Evolutionary conservation across 30 jellyfish, hydroid and myxozoan genomes (phyloP), one percentile per base, ranked within the genome.

Genomic region (Aurelia sp.): DNA sequence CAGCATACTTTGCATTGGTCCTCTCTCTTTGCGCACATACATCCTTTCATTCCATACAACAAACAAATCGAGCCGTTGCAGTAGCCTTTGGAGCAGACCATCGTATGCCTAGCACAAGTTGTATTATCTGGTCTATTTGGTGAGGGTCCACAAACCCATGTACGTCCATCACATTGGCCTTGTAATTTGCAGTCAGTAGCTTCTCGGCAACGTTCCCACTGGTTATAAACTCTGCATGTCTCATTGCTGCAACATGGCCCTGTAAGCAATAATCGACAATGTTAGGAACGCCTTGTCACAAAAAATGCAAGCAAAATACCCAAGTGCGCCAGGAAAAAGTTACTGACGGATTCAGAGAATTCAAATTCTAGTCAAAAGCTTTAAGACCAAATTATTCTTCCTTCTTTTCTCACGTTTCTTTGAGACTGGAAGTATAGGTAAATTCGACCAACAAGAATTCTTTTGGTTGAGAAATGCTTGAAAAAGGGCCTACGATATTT

Each of bases 221-320:
- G 79, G 12, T 76, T 92, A 37, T 85, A 79, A 13, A 82, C 81
- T 22, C 96, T 79, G 82, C 98, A 92, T 1, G 98, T 92, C 20
- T 87, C 97, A 53, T 92, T 92, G 35, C 86, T 66, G 83, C 98
- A 92, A 70, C 98, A 92, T 8, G 98, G 96, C 17, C 98, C 98
- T 92, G 17, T 2, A 40, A 48, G 51, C 13, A 22, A 44, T 59
- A 59, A 59, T 59, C 12, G 55, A 44, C 15, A 11, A 10, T 6
- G 13, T 44, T 44, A 44, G 55, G 10, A 10, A 0, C 15, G 15
- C 13, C 9, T 4, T 37, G 48, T 37, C 6, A 37, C 48, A 37
- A 6, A 37, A 37, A 37, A 37, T 37, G 48, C 48, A 37, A 37
- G 48, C 6, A 37, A 37, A 37, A 37, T 3, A 3, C 7, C 48